Conservation (phyloP, 2,888 invertebrate genomes). For the Hipparchia semele region DNA sequence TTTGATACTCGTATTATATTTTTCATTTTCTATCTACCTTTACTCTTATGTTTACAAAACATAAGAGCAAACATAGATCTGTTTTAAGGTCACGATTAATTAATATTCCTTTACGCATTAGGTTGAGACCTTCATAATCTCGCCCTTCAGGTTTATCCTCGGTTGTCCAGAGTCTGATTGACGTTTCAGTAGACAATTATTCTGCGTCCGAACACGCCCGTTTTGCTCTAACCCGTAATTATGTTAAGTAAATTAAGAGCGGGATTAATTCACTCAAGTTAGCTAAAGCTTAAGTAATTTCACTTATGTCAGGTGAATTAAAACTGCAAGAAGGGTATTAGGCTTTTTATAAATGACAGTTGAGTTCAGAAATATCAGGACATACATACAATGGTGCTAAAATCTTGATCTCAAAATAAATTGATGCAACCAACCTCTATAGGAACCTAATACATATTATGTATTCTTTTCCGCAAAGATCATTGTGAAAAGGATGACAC, state of each 20-base stretch:
- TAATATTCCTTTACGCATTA: slow-evolving; percentile 68
- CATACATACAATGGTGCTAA: no score
- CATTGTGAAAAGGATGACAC: no score
- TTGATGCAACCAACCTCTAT: no score
- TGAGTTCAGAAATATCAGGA: no score
- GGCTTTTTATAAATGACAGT: no score
- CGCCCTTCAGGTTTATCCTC: slow-evolving; percentile 73
- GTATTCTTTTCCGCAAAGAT: no score
- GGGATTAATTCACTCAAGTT: slow-evolving; percentile 28
- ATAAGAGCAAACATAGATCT: slow-evolving; percentile 17
- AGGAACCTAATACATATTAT: no score
- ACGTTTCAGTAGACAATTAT: slow-evolving; percentile 68
- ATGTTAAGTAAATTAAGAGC: slow-evolving; percentile 36
- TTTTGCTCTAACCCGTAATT: slow-evolving; percentile 34
- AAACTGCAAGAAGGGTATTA: no score
- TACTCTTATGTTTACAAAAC: background rate
- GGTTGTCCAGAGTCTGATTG: slow-evolving; percentile 68
- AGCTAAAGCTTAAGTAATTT: slow-evolving; percentile 10
- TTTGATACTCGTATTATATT: background rate
- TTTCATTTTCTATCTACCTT: background rate
- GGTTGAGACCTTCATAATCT: slow-evolving; percentile 79
- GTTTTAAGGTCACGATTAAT: slow-evolving; percentile 64
- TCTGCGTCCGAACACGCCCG: slow-evolving; percentile 38
- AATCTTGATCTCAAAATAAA: no score
- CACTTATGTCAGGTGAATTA: slow-evolving; percentile 2